Conservation (phyloP, 92 coral and sea anemone genomes). For the Porites lobata region DNA sequence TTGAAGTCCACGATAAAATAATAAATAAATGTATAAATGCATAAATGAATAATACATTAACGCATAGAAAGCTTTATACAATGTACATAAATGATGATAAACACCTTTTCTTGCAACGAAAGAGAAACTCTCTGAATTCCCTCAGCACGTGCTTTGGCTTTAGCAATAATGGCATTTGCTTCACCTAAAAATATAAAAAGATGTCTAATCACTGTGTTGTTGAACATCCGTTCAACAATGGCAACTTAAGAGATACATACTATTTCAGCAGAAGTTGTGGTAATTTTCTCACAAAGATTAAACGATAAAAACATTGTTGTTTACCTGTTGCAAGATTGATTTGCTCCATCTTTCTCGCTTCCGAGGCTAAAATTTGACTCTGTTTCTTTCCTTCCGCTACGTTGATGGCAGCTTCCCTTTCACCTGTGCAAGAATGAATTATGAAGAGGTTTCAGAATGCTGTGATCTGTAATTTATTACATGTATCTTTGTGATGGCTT, state of each 20-base stretch:
- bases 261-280: too few relatives aligned
- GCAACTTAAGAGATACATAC: too few relatives aligned
- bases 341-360: constrained; percentile 89
- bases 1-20: not conserved
- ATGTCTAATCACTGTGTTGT: not conserved
- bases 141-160: constrained; percentile 93
- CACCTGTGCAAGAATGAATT: constrained; percentile 58
- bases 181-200: constrained; percentile 73
- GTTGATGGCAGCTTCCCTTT: constrained; percentile 92
- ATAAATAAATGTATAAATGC: too few relatives aligned
- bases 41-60: too few relatives aligned
- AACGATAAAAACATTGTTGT: not conserved
- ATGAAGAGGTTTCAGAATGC: not conserved
- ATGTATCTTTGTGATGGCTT: too few relatives aligned
- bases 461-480: too few relatives aligned
- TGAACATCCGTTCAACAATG: too few relatives aligned
- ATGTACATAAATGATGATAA: not conserved
- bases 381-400: constrained; percentile 98
- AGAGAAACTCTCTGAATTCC: constrained; percentile 88
- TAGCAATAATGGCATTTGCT: constrained; percentile 96
- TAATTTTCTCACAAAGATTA: not conserved
- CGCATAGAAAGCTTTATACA: not conserved
- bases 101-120: constrained; percentile 86
- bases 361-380: constrained; percentile 95
- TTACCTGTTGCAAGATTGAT: constrained; percentile 94